Evolutionary conservation across 2,888 invertebrate species (phyloP), one percentile per base, ranked within the genome.

Genomic region (Limnephilus rhombicus): DNA sequence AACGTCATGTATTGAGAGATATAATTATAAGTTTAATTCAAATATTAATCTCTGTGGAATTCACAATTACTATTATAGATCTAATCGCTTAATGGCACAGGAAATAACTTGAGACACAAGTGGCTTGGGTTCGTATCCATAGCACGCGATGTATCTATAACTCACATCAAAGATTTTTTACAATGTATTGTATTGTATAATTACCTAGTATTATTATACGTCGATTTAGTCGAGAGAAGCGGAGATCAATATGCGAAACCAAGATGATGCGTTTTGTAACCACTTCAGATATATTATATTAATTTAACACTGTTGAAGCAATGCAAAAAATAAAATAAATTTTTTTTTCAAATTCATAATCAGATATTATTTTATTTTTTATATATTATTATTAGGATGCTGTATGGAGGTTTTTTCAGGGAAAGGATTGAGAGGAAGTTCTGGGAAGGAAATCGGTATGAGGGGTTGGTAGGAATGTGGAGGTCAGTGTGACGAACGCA

Each of bases 141-240:
- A 85, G 85, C 92, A 92, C 92, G 92, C 92, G 92, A 92, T 91
- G 53, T 81, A 91, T 87, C 90, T 91, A 92, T 90, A 91, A 91
- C 91, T 91, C 91, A 90, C 81, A 90, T 41, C 91, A 37, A 92
- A 88, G 91, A 68, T 90, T 83, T 83, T 90, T 90, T 81, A 80
- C 45, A 86, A 15, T 29, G 86, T n/a, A 41, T 53, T 29, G 86
- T n/a, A 41, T 53, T 53, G 18, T 49, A 49, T 86, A 49, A 86
- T 86, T 49, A 49, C 86, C 3, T 3, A 12, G n/a, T 2, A 1
- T 49, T n/a, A 45, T 12, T n/a, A 45, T n/a, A 86, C 11, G 45
- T 13, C 2, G 29, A 86, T n/a, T 86, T n/a, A 86, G 29, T 45
- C 24, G 41, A 24, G 49, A 11, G 29, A 86, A 24, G n/a, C 29